Percentiles rank a stretch among this genome's conserved stretches.
Conservation (phyloP, 2,113 vertebrate genomes). For the Peromyscus leucopus region DNA sequence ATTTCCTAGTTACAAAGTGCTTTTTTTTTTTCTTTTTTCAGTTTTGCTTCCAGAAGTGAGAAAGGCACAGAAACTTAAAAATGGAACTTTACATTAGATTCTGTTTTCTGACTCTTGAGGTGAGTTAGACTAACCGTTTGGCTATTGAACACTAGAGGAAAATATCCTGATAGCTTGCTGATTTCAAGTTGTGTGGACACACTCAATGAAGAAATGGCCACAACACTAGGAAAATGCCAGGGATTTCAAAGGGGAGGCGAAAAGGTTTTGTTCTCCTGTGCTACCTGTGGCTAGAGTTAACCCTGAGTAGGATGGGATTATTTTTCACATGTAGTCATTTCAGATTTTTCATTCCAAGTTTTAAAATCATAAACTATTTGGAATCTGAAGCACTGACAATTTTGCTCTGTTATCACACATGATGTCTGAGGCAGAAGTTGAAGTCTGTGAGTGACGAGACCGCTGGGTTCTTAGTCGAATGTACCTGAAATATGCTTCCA, state of each 20-base stretch:
- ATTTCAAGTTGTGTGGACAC: neutral
- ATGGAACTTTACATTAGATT: slow-evolving; percentile 18
- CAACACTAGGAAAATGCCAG: slow-evolving; percentile 1
- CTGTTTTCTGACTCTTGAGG: slow-evolving; percentile 22
- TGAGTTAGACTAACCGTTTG: neutral
- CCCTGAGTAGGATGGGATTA: neutral
- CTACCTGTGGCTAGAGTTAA: neutral
- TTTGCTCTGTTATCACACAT: slow-evolving; percentile 36
- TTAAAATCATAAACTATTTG: slow-evolving; percentile 15
- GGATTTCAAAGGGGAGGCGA: slow-evolving; percentile 44
- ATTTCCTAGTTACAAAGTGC: slow-evolving; percentile 57
- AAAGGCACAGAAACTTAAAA: slow-evolving; percentile 29
- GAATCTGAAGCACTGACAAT: neutral
- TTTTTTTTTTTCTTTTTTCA: slow-evolving; percentile 28
- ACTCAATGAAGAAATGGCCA: slow-evolving; percentile 51
- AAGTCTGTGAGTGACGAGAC: neutral
- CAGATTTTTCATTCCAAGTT: slow-evolving; percentile 24
- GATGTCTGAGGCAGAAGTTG: neutral
- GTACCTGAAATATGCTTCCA: neutral
- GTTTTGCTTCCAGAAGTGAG: slow-evolving; percentile 41
- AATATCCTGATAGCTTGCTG: neutral
- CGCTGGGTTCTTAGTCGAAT: neutral
- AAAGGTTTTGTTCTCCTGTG: slow-evolving; percentile 27
- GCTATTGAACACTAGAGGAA: neutral
- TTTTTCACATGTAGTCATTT: slow-evolving; percentile 24